These are phyloP conservation scores for Lepas anatifera DNA, from an alignment of 2,888 invertebrate genomes.

Conservation along the genomic window DNA sequence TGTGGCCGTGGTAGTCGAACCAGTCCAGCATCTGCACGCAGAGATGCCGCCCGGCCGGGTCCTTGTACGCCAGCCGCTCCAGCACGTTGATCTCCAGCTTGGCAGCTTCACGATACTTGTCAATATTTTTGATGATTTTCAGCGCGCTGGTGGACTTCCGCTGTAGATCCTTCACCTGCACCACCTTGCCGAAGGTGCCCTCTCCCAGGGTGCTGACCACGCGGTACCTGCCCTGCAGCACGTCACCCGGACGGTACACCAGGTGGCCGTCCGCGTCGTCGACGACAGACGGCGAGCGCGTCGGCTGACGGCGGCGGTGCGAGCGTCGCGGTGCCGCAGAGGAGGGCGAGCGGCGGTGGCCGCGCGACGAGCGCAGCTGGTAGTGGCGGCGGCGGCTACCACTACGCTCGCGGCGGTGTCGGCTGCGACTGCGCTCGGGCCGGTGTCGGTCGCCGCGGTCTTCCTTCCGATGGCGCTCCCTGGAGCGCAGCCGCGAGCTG, in stretches of 20 bases:
- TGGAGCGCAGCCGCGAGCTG: background rate
- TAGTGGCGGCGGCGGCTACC: background rate
- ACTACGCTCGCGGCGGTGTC: background rate
- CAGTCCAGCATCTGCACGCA: constrained; percentile 95
- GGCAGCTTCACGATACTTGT: constrained; percentile 50
- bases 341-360: background rate
- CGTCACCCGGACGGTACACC: constrained; percentile 23
- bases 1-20: constrained; percentile 97
- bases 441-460: background rate
- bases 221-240: constrained; percentile 13
- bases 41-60: constrained; percentile 88
- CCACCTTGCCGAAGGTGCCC: constrained; percentile 48
- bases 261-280: constrained; percentile 22
- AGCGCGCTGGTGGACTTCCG: constrained; percentile 28
- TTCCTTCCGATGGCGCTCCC: background rate
- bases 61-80: constrained; percentile 87
- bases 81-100: constrained; percentile 97
- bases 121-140: constrained; percentile 26
- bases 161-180: constrained; percentile 39
- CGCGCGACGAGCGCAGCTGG: constrained; percentile 1
- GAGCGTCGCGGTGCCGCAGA: background rate
- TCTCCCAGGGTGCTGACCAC: constrained; percentile 43
- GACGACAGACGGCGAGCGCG: constrained; percentile 10
- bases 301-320: background rate
- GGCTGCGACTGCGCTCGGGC: background rate